Evolutionary conservation across 2,797 vertebrate genomes (phyloP).

Genomic region (Neostethus bicornis): DNA sequence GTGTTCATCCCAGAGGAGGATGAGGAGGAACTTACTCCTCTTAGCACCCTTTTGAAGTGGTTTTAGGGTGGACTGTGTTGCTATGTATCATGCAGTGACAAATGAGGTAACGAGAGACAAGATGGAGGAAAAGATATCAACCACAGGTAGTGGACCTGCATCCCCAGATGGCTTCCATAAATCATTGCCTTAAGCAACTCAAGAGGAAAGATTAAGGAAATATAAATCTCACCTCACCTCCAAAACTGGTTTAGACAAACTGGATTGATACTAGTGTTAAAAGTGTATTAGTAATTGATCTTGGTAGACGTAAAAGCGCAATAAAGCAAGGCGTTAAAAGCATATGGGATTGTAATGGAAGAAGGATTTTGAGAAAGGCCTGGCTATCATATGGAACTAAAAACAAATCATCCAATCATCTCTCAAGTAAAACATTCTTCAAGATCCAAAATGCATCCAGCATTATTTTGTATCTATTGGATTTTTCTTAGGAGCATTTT

Average conservation of each 20-base stretch:
- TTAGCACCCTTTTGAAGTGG: conserved; percentile 81
- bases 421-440: no score
- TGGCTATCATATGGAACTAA: no score
- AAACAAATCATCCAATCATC: no score
- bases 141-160: conserved; percentile 76
- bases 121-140: conserved; percentile 63
- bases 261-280: not conserved
- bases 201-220: conserved; percentile 71
- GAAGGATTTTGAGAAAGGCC: no score
- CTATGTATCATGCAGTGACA: conserved; percentile 76
- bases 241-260: not conserved
- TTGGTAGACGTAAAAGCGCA: not conserved
- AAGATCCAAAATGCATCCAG: no score
- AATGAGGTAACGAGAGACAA: conserved; percentile 81
- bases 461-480: no score
- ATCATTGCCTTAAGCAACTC: conserved; percentile 76
- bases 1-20: conserved; percentile 73
- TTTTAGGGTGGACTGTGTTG: conserved; percentile 69
- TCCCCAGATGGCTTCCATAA: conserved; percentile 73
- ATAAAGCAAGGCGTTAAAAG: not conserved
- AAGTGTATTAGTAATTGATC: no score
- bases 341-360: no score
- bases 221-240: conserved; percentile 8
- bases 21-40: conserved; percentile 71
- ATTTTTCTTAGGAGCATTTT: no score